These are phyloP conservation scores for Atherinosoma microstoma DNA, from an alignment of 2,797 vertebrate species.

Conservation along the genomic window DNA sequence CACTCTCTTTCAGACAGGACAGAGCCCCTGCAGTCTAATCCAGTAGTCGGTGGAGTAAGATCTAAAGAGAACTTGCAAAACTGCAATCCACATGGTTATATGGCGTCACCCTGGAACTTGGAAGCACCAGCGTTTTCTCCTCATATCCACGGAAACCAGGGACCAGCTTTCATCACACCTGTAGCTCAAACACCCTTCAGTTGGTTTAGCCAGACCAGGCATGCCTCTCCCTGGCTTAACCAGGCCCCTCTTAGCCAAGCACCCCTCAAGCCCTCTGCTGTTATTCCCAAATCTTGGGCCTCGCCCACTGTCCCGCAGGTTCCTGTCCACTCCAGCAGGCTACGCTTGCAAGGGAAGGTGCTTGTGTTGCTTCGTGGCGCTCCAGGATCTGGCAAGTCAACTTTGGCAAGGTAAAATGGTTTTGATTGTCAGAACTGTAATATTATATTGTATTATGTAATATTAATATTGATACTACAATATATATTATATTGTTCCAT, in stretches of 20 bases:
- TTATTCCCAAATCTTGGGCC: slow-evolving; percentile 82
- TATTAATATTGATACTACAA: too few species aligned
- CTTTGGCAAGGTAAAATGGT: slow-evolving; percentile 89
- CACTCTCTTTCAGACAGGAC: slow-evolving; percentile 12
- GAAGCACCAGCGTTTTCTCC: slow-evolving; percentile 86
- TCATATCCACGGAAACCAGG: slow-evolving; percentile 51
- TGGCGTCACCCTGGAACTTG: slow-evolving; percentile 84
- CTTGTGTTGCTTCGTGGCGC: slow-evolving; percentile 95
- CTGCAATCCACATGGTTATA: slow-evolving; percentile 26
- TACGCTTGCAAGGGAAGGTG: slow-evolving; percentile 85
- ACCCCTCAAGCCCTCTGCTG: slow-evolving; percentile 74
- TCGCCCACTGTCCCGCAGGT: slow-evolving; percentile 34
- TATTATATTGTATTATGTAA: too few species aligned
- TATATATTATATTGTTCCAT: too few species aligned
- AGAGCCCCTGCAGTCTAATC: slow-evolving; percentile 8
- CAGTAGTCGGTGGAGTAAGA: slow-evolving; percentile 42
- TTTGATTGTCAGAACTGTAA: neutral
- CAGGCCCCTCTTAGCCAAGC: slow-evolving; percentile 62
- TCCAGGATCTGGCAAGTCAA: slow-evolving; percentile 96
- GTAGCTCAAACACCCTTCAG: slow-evolving; percentile 79
- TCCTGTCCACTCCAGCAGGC: slow-evolving; percentile 38
- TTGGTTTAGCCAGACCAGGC: slow-evolving; percentile 75
- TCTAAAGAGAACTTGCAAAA: slow-evolving; percentile 44
- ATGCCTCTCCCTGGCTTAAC: slow-evolving; percentile 62
- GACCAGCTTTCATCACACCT: slow-evolving; percentile 87